Evolutionary conservation across 1,140 invertebrate genomes (phyloP).

Genomic region (Chymomyza costata): DNA sequence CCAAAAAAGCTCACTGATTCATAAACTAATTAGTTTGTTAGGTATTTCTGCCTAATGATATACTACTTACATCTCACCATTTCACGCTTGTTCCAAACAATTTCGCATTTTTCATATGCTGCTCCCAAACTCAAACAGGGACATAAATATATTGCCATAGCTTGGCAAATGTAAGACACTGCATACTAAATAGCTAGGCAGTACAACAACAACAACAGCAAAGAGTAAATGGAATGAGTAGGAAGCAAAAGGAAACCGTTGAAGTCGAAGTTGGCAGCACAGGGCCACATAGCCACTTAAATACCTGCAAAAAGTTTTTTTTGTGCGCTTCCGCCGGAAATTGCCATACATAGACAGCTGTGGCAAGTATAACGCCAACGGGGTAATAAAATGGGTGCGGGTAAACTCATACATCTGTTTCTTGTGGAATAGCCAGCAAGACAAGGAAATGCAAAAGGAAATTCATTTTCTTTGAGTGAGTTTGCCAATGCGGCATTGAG

Average conservation of each 20-base stretch:
- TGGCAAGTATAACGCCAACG: neutral
- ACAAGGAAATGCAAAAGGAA: conserved; percentile 59
- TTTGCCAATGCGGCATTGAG: conserved; percentile 15
- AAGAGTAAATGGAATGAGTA: conserved; percentile 26
- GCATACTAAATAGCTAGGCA: too few relatives aligned
- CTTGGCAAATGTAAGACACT: too few relatives aligned
- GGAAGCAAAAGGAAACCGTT: neutral
- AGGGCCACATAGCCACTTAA: conserved; percentile 49
- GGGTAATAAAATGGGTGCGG: neutral
- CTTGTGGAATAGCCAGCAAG: conserved; percentile 44
- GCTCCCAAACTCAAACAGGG: too few relatives aligned
- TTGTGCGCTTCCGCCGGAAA: conserved; percentile 62
- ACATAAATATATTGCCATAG: too few relatives aligned
- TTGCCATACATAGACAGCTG: conserved; percentile 32
- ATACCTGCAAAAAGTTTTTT: conserved; percentile 61
- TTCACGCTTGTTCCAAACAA: too few relatives aligned
- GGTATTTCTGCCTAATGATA: too few relatives aligned
- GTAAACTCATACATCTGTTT: conserved; percentile 11
- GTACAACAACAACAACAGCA: too few relatives aligned
- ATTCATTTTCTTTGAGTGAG: conserved; percentile 47
- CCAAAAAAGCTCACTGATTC: too few relatives aligned
- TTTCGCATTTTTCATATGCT: too few relatives aligned
- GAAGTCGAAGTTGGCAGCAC: conserved; percentile 25
- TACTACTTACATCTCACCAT: too few relatives aligned
- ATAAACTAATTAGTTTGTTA: too few relatives aligned